phyloP scores from a whole-genome alignment of 2,888 invertebrate species.

The Tetheella fluctuosa region DNA sequence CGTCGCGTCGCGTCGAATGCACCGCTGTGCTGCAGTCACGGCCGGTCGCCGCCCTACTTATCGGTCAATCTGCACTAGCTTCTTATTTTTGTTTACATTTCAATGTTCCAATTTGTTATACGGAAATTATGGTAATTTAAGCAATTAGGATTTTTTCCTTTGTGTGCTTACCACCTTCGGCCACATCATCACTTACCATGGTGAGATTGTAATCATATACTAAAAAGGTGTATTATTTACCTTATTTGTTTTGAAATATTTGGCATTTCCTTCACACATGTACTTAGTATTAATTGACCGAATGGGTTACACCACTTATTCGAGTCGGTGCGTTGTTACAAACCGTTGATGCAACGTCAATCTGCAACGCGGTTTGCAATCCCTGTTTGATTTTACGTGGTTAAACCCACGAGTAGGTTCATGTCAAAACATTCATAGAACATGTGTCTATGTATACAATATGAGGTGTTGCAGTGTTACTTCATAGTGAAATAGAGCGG shows the following conservation, averaged over 20 bases:
- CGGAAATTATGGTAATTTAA: background rate
- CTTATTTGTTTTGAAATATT: slow-evolving; percentile 18
- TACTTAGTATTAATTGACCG: slow-evolving; percentile 30
- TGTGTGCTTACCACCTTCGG: background rate
- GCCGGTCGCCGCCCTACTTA: slow-evolving; percentile 65
- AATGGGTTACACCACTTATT: slow-evolving; percentile 34
- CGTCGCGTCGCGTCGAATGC: slow-evolving; percentile 16
- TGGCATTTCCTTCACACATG: slow-evolving; percentile 34
- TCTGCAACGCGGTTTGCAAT: slow-evolving; percentile 11
- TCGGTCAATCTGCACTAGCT: slow-evolving; percentile 48
- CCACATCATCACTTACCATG: too few relatives aligned
- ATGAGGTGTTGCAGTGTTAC: slow-evolving; percentile 6
- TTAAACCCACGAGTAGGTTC: background rate
- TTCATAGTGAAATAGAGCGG: slow-evolving; percentile 1
- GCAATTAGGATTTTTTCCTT: too few relatives aligned
- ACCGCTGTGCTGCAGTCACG: slow-evolving; percentile 53
- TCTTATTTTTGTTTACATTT: slow-evolving; percentile 43
- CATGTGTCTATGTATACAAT: background rate
- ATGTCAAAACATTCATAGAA: background rate
- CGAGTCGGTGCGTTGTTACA: slow-evolving; percentile 7
- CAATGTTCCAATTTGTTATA: slow-evolving; percentile 12
- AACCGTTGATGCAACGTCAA: slow-evolving; percentile 20
- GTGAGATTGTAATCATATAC: too few relatives aligned
- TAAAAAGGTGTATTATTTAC: slow-evolving; percentile 33
- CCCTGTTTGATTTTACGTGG: slow-evolving; percentile 8